phyloP scores from a whole-genome alignment of 2,888 invertebrate genomes.

The Strigamia maritima region DNA sequence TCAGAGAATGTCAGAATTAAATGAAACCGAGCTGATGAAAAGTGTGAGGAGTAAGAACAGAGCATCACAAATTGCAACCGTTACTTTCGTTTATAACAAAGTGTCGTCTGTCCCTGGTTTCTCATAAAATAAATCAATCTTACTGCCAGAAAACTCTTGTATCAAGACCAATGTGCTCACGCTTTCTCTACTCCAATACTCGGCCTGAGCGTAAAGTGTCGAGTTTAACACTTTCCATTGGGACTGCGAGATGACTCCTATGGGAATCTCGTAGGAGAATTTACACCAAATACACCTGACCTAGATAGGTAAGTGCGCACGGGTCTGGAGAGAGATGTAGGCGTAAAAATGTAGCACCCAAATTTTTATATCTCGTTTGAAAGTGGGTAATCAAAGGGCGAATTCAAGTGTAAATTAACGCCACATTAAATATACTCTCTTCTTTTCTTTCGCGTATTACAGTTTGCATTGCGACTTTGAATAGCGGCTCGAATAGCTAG shows the following conservation, averaged over 20 bases:
- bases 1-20: slow-evolving; percentile 25
- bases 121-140: slow-evolving; percentile 24
- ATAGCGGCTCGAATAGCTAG: neutral
- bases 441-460: neutral
- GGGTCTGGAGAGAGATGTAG: neutral
- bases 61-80: neutral
- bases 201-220: neutral
- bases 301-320: neutral
- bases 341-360: neutral
- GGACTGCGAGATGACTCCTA: neutral
- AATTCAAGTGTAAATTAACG: too few species aligned
- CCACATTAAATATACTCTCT: too few species aligned
- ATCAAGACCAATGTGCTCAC: neutral
- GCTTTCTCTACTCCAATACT: neutral
- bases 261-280: neutral
- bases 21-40: slow-evolving; percentile 10
- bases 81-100: slow-evolving; percentile 4
- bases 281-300: slow-evolving; percentile 27
- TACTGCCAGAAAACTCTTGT: neutral
- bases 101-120: neutral
- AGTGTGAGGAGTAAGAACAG: neutral
- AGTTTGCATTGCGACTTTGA: slow-evolving; percentile 5
- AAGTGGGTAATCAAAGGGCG: too few species aligned
- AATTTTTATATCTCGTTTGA: neutral
- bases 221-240: slow-evolving; percentile 11